Percentiles rank a stretch among this genome's conserved stretches.
Evolutionary conservation across 1,140 invertebrate genomes (phyloP).

Genomic region (Drosophila nannoptera): DNA sequence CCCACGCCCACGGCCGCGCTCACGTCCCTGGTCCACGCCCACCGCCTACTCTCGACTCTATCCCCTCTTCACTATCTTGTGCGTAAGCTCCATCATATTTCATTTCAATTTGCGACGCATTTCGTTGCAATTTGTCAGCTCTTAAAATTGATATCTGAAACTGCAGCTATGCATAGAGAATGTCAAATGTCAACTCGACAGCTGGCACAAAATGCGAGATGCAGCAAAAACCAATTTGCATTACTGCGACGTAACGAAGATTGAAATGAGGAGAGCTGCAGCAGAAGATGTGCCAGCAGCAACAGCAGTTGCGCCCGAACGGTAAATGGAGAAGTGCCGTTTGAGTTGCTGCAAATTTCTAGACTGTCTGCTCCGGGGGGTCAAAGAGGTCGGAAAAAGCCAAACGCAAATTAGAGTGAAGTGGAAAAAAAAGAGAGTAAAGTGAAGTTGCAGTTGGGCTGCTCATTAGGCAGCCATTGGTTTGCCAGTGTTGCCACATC

Average conservation of each 20-base stretch:
- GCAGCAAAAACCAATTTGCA: constrained; percentile 41
- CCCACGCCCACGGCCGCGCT: background rate
- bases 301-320: background rate
- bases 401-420: constrained; percentile 8
- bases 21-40: background rate
- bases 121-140: constrained; percentile 46
- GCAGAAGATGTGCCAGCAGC: background rate
- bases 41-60: background rate
- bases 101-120: constrained; percentile 37
- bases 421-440: background rate
- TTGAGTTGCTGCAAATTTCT: background rate
- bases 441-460: constrained; percentile 11
- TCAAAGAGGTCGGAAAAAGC: background rate
- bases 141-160: constrained; percentile 49
- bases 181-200: constrained; percentile 44
- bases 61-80: no score
- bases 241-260: constrained; percentile 13
- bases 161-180: constrained; percentile 33
- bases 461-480: constrained; percentile 26
- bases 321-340: background rate
- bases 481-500: constrained; percentile 15
- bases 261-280: background rate
- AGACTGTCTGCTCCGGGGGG: background rate
- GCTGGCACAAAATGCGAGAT: constrained; percentile 38
- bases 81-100: constrained; percentile 10